Conservation (phyloP, 2,888 invertebrate species). For the Patella caerulea region DNA sequence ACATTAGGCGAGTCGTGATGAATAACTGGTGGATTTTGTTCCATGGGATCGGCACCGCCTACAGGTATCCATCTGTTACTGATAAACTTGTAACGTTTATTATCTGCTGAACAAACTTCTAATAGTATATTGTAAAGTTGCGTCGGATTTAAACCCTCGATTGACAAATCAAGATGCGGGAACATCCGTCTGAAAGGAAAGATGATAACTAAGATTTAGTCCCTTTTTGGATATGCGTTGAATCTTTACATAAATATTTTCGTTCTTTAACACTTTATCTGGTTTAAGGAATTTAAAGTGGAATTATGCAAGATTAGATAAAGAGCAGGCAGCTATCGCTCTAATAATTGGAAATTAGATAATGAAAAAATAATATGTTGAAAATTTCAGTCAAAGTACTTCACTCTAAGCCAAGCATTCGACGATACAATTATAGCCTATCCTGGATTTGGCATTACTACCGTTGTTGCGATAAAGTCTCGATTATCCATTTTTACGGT, state of each 20-base stretch:
- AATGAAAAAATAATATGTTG: too few relatives aligned
- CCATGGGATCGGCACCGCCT: constrained; percentile 42
- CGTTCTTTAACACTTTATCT: too few relatives aligned
- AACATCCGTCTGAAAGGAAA: constrained; percentile 52
- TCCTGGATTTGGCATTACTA: too few relatives aligned
- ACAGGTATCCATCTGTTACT: constrained; percentile 47
- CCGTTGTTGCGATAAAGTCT: too few relatives aligned
- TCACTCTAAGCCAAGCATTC: too few relatives aligned
- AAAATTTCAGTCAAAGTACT: too few relatives aligned
- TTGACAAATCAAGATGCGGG: constrained; percentile 42
- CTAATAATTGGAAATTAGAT: too few relatives aligned
- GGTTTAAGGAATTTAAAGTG: too few relatives aligned
- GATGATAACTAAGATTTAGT: background rate
- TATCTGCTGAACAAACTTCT: constrained; percentile 45
- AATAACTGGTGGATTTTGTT: constrained; percentile 48
- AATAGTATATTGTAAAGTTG: constrained; percentile 36
- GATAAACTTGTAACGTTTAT: constrained; percentile 48
- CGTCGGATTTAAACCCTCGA: constrained; percentile 37
- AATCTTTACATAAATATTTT: background rate
- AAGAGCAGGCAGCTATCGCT: too few relatives aligned
- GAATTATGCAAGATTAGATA: too few relatives aligned
- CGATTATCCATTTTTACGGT: too few relatives aligned
- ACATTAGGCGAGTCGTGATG: constrained; percentile 71
- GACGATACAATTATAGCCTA: too few relatives aligned
- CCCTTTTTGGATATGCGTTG: background rate